phyloP scores from a whole-genome alignment of 2,888 invertebrate species.

The Lepeophtheirus nordmannii region DNA sequence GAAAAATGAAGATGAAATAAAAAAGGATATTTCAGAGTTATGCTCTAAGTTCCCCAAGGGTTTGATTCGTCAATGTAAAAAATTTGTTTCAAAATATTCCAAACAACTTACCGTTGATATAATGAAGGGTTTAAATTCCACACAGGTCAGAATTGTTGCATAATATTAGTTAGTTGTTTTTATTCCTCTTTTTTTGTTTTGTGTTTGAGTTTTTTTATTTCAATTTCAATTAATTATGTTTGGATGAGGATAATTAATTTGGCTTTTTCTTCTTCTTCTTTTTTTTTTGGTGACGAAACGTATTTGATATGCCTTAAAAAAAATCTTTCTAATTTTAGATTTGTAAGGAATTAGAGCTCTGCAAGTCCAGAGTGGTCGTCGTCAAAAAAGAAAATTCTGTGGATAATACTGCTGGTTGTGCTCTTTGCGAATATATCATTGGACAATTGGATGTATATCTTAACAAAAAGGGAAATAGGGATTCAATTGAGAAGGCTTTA shows the following conservation, averaged over 20 bases:
- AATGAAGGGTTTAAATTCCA: background rate
- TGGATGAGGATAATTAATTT: too few species aligned
- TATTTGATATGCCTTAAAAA: too few species aligned
- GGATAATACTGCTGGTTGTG: constrained; percentile 43
- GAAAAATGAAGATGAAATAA: background rate
- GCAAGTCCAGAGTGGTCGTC: background rate
- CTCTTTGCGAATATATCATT: constrained; percentile 65
- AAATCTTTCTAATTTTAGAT: background rate
- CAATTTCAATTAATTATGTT: too few species aligned
- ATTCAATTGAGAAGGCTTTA: constrained; percentile 50
- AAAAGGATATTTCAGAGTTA: background rate
- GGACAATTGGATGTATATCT: constrained; percentile 55
- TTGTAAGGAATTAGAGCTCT: background rate
- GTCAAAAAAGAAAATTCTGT: background rate
- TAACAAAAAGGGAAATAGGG: constrained; percentile 56
- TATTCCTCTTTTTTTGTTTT: too few species aligned
- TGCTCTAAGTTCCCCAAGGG: background rate
- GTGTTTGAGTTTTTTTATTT: too few species aligned
- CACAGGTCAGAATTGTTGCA: background rate
- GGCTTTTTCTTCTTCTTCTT: too few species aligned
- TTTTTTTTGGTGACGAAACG: too few species aligned
- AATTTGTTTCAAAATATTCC: background rate
- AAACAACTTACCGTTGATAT: background rate
- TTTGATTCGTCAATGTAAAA: background rate
- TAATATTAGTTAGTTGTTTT: too few species aligned